Conservation (phyloP, 35 echinoderm and acorn worm species). For the Heliocidaris tuberculata region DNA sequence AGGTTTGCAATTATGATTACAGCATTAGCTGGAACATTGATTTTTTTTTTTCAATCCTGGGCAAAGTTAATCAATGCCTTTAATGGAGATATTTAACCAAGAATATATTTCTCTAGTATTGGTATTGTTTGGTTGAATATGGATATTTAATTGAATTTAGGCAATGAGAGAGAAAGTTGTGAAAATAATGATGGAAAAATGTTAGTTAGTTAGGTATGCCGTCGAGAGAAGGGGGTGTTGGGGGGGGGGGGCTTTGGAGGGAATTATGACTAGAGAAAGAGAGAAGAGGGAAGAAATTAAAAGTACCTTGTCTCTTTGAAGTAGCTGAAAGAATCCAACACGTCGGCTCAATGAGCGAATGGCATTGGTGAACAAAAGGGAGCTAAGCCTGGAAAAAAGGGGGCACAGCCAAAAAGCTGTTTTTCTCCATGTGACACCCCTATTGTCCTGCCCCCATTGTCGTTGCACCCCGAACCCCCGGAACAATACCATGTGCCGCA, state of each 20-base stretch:
- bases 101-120: no score
- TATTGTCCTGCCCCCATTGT: neutral
- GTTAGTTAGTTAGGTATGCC: neutral
- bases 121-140: neutral
- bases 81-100: no score
- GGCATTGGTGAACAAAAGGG: neutral
- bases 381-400: neutral
- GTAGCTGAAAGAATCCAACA: neutral
- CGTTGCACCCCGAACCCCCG: neutral
- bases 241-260: neutral
- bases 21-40: no score
- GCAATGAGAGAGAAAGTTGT: neutral
- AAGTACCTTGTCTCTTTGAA: neutral
- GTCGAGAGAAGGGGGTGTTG: neutral
- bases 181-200: neutral
- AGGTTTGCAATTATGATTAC: no score
- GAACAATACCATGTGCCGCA: constrained; percentile 1
- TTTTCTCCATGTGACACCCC: neutral
- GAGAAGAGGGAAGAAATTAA: neutral
- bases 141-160: neutral
- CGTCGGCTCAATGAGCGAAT: neutral
- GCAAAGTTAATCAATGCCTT: no score
- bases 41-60: no score
- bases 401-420: neutral
- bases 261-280: neutral